Evolutionary conservation across 1,140 invertebrate genomes (phyloP).

Genomic region (Meloidogyne exigua): DNA sequence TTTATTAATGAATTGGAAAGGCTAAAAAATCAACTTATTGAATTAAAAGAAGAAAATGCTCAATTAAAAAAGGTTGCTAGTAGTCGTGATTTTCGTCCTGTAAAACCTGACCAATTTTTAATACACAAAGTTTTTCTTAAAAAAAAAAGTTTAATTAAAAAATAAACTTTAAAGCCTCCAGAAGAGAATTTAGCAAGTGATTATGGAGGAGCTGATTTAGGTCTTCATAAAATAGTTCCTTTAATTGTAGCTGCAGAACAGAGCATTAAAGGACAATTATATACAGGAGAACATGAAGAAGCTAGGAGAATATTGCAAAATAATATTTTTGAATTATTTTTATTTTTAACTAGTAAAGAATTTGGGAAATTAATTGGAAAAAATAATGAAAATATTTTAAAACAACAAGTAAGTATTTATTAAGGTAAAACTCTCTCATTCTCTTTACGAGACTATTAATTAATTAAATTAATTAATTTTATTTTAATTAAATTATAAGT

Average conservation of each 20-base stretch:
- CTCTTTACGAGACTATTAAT: too few species aligned
- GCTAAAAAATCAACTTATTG: not conserved
- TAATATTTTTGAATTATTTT: constrained; percentile 42
- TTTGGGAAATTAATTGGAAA: not conserved
- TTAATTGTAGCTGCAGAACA: constrained; percentile 17
- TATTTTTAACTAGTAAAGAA: constrained; percentile 28
- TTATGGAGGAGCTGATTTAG: not conserved
- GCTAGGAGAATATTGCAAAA: constrained; percentile 32
- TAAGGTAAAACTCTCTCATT: too few species aligned
- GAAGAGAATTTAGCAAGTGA: not conserved
- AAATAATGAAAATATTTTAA: not conserved
- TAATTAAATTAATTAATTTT: too few species aligned
- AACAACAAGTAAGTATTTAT: constrained; percentile 21
- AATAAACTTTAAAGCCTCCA: not conserved
- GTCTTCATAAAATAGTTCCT: constrained; percentile 4
- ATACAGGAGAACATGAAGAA: constrained; percentile 49
- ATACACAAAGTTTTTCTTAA: not conserved
- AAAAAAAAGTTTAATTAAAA: not conserved
- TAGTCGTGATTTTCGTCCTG: not conserved
- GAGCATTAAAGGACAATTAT: constrained; percentile 26
- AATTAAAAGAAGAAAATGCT: constrained; percentile 20
- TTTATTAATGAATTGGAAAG: constrained; percentile 11
- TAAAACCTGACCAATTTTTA: constrained; percentile 12
- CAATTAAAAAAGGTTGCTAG: constrained; percentile 7
- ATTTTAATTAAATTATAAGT: too few species aligned